phyloP scores from a whole-genome alignment of 2,888 invertebrate species.

The Torymus texanus region DNA sequence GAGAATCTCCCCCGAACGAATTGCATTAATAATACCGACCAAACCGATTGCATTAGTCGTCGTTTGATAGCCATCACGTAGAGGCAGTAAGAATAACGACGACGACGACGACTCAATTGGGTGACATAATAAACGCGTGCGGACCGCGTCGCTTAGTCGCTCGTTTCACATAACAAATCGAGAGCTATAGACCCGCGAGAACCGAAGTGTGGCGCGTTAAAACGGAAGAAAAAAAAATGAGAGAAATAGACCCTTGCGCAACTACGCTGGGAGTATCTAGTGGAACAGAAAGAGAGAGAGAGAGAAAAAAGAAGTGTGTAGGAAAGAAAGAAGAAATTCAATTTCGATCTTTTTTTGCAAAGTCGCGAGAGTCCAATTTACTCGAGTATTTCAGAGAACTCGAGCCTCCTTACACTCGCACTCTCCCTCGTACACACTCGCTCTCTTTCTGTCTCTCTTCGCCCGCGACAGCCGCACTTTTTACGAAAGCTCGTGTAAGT shows the following conservation, averaged over 20 bases:
- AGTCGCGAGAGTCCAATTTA: conserved; percentile 56
- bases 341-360: conserved; percentile 56
- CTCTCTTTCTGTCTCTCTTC: background rate
- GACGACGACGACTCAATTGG: conserved; percentile 49
- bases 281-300: background rate
- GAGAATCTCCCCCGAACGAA: background rate
- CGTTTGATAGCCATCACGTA: conserved; percentile 46
- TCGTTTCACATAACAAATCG: conserved; percentile 53
- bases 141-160: conserved; percentile 42
- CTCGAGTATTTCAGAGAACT: conserved; percentile 56
- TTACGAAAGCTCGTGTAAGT: conserved; percentile 48
- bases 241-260: background rate
- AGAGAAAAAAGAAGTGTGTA: conserved; percentile 2
- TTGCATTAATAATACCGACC: conserved; percentile 44
- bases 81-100: background rate
- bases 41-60: conserved; percentile 47
- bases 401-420: conserved; percentile 39
- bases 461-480: conserved; percentile 42
- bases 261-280: background rate
- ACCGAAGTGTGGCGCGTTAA: background rate
- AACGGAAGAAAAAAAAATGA: background rate
- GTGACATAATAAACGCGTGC: conserved; percentile 51
- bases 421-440: conserved; percentile 1
- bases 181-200: conserved; percentile 30
- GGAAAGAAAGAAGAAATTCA: conserved; percentile 53